These are phyloP conservation scores for Onychostoma macrolepis DNA, from an alignment of 2,113 vertebrate genomes.

Conservation along the genomic window DNA sequence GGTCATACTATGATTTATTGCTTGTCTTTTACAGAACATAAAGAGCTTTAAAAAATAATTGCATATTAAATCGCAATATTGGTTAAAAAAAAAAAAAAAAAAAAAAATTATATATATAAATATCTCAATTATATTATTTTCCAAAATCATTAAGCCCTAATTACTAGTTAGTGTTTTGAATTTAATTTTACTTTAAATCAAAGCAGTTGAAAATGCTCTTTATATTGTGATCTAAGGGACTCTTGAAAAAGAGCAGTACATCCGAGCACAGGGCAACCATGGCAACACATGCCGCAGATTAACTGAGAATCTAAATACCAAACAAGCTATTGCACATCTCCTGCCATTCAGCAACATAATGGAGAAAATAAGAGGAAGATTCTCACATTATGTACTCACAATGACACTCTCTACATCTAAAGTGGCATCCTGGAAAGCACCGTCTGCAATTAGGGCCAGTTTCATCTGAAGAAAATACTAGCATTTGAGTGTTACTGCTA, in stretches of 20 bases:
- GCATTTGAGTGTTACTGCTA: too few relatives aligned
- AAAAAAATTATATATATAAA: too few relatives aligned
- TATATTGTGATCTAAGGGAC: constrained; percentile 3
- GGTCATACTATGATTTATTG: too few relatives aligned
- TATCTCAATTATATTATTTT: too few relatives aligned
- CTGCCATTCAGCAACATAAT: neutral
- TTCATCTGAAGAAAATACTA: neutral
- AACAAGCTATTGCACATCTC: neutral
- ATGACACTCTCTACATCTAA: neutral
- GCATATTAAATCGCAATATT: too few relatives aligned
- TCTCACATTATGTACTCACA: neutral
- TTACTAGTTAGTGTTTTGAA: neutral
- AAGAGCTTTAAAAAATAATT: too few relatives aligned
- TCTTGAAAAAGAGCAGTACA: neutral
- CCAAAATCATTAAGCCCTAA: too few relatives aligned
- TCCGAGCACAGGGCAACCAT: neutral
- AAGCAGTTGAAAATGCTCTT: neutral
- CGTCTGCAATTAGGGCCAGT: neutral
- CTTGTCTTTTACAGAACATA: too few relatives aligned
- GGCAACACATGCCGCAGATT: neutral
- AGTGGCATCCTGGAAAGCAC: neutral
- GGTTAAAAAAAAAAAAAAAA: too few relatives aligned
- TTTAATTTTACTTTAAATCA: neutral
- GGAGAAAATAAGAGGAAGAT: constrained; percentile 1
- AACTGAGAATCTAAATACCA: neutral